phyloP scores from a whole-genome alignment of 2,797 vertebrate species.

The Phataginus tricuspis region DNA sequence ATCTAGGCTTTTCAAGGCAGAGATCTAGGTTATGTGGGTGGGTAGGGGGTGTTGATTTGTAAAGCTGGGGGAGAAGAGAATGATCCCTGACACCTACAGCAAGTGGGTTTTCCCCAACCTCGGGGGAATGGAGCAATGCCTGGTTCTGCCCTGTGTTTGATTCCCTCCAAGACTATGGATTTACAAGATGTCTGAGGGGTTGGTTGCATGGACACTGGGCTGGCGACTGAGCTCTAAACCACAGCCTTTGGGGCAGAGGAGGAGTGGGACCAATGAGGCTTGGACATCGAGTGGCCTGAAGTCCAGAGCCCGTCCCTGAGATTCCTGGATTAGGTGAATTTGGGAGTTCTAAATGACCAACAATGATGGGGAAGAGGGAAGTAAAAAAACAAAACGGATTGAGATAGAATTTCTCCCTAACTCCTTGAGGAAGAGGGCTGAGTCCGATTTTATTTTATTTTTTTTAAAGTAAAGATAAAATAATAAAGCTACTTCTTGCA shows the following conservation, averaged over 20 bases:
- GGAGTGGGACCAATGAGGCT: neutral
- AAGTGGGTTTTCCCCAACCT: neutral
- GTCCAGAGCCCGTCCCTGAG: neutral
- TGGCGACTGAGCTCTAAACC: neutral
- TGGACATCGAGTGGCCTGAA: neutral
- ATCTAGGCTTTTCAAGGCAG: neutral
- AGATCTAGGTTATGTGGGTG: neutral
- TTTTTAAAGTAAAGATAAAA: neutral
- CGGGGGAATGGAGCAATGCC: neutral
- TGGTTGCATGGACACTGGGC: neutral
- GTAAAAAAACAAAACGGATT: neutral
- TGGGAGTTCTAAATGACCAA: neutral
- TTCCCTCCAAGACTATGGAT: neutral
- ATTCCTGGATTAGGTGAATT: neutral
- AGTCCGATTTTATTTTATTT: neutral
- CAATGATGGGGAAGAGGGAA: neutral
- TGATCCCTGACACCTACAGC: neutral
- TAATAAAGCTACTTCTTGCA: neutral
- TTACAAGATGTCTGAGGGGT: neutral
- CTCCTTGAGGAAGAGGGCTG: neutral
- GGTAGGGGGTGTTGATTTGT: neutral
- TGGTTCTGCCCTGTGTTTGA: neutral
- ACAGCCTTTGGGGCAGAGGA: neutral
- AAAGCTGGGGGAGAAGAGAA: neutral
- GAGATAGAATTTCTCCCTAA: neutral